Conservation (phyloP, 2,797 vertebrate species). For the Pangasius sanitwongsei region DNA sequence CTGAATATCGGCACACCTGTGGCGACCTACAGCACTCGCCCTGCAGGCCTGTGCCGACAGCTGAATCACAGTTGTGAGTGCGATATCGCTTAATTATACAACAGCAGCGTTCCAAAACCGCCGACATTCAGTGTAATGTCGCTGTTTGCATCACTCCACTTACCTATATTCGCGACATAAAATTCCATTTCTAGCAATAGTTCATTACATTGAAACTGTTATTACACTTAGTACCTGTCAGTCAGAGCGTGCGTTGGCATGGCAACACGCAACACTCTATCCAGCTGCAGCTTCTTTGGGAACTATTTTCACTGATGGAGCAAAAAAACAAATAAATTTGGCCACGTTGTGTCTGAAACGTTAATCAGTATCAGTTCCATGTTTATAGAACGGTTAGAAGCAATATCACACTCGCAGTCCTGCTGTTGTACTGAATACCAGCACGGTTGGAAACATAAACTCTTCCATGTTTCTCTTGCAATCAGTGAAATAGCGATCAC, state of each 20-base stretch:
- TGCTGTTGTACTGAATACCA: background rate
- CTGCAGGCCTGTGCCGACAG: too few species aligned
- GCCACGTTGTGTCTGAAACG: too few species aligned
- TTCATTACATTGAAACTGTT: background rate
- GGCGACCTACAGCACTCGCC: too few species aligned
- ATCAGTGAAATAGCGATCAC: slow-evolving; percentile 26
- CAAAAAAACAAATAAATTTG: background rate
- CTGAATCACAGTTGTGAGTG: too few species aligned
- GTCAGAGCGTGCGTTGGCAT: background rate
- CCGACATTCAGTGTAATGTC: too few species aligned
- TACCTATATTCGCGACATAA: too few species aligned
- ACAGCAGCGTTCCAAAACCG: too few species aligned
- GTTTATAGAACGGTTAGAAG: background rate
- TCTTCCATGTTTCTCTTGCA: too few species aligned
- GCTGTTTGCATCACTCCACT: too few species aligned
- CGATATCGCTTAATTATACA: too few species aligned
- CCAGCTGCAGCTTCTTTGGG: background rate
- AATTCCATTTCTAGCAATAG: too few species aligned
- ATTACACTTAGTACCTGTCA: background rate
- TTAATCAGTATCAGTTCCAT: background rate
- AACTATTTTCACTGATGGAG: background rate
- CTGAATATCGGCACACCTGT: too few species aligned
- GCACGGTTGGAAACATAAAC: background rate
- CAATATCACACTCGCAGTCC: background rate
- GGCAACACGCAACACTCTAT: background rate